Evolutionary conservation across 2,888 invertebrate species (phyloP), one percentile per base, ranked within the genome.

Genomic region (Priocnemis perturbator): DNA sequence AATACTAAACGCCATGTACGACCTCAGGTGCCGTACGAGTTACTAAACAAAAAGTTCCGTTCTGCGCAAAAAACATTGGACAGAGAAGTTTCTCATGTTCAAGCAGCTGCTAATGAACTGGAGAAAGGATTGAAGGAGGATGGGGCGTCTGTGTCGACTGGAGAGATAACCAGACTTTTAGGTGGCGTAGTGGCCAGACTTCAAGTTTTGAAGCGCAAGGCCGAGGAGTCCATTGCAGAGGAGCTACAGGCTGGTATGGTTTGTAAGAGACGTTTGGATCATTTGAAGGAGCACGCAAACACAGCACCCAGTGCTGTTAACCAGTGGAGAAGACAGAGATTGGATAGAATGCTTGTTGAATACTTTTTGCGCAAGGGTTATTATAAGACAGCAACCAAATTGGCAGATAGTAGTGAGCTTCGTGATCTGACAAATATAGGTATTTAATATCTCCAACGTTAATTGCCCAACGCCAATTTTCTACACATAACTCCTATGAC

Each of bases 331-430:
- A 93, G 95, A 75, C 94, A 95, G 75, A 93, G 98, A 37, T 90
- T 99, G 64, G 98, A 99, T 90, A 93, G 99, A 62, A 97, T 99
- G 95, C 91, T 99, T 61, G 97, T 99, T 15, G 99, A 99, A 87
- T 98, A 99, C 89, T 96, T 98, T 86, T 91, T 99, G 20, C 92
- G 98, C 67, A 95, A 96, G 86, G 99, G 99, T 0, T 98, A 97
- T 90, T 98, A 99, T 88, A 96, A 96, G 85, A 95, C 98, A 0
- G 99, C 99, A 0, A 94, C 95, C 76, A 94, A 94, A 84, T 90
- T 99, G 26, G 96, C 98, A 0, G 94, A 95, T 62, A 93, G 95
- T 60, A 94, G 95, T 15, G 93, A 93, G 57, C 92, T 97, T 17
- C 91, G 95, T 86, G 96, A 98, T 84, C 92, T 98, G 71, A 98